Evolutionary conservation across 2,113 vertebrate genomes (phyloP), one percentile per base, ranked within the genome.

Genomic region (Microtus pennsylvanicus): DNA sequence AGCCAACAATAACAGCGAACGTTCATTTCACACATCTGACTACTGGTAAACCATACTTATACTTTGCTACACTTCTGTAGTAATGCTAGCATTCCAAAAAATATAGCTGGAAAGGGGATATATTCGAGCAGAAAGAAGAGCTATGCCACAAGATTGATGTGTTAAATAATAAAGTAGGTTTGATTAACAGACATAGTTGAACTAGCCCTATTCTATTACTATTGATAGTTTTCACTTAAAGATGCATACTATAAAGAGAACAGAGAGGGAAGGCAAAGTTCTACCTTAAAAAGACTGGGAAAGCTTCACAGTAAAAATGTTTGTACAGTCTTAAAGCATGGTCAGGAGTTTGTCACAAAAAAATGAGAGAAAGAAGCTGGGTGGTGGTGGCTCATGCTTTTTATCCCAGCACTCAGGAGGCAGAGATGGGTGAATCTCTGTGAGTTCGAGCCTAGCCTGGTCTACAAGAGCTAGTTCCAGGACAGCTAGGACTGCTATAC

Each of bases 131-230:
- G 42, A 76, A 95, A 95, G 33, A 83, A 61, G 35, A 91, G 22
- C 7, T 83, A 42, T 55, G 8, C n/a, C 63, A 38, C 35, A 35
- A 5, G 47, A 30, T 72, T 82, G 45, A 55, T 82, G 45, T n/a
- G 47, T 50, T 93, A 90, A 93, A 89, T 91, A 78, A 74, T 58
- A 92, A n/a, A 3, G 35, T 80, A 50, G 78, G 75, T 86, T 93
- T 74, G 55, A 69, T 75, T 21, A 87, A 50, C n/a, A 94, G 85
- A 78, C 30, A 72, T 81, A 22, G 77, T 91, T 89, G 30, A 91
- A 13, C 63, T 65, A 24, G 19, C 65, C 38, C 33, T 80, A 78
- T 65, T 58, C 33, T 80, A 78, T 65, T 58, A 78, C 26, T 52
- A 77, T 3, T 77, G 52, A 89, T 35, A 87, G 38, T 75, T 70